These are phyloP conservation scores for Lasiurus borealis DNA, from an alignment of 2,113 vertebrate genomes.

Conservation along the genomic window DNA sequence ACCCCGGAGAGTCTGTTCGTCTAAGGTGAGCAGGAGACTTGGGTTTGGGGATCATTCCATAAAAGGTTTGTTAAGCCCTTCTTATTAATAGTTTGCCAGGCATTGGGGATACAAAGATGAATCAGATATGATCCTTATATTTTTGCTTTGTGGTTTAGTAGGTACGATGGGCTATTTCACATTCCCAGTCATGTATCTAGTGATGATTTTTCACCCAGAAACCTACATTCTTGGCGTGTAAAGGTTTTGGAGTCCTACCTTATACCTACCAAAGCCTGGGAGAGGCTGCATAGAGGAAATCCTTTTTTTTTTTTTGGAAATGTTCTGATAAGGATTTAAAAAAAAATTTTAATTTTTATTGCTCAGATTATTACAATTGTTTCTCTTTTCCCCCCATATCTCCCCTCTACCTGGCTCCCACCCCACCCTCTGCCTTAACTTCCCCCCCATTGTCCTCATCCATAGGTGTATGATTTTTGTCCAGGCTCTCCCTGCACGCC, in stretches of 20 bases:
- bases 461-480: no score
- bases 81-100: neutral
- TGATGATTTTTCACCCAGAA: neutral
- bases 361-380: no score
- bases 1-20: neutral
- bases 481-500: no score
- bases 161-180: neutral
- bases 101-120: neutral
- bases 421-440: no score
- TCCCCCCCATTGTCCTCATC: no score
- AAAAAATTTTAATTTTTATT: no score
- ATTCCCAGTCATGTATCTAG: neutral
- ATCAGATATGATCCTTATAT: neutral
- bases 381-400: no score
- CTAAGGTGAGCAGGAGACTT: slow-evolving; percentile 10
- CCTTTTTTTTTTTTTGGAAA: neutral
- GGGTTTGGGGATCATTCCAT: slow-evolving; percentile 24
- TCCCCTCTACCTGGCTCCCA: no score
- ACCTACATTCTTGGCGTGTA: neutral
- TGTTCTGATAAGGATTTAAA: no score
- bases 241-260: neutral
- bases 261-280: neutral
- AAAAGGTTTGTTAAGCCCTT: neutral
- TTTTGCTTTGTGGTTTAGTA: neutral
- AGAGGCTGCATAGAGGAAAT: neutral